Base-by-base conservation (phyloP, 2,888 invertebrate genomes). In the Eurytoma californica region DNA sequence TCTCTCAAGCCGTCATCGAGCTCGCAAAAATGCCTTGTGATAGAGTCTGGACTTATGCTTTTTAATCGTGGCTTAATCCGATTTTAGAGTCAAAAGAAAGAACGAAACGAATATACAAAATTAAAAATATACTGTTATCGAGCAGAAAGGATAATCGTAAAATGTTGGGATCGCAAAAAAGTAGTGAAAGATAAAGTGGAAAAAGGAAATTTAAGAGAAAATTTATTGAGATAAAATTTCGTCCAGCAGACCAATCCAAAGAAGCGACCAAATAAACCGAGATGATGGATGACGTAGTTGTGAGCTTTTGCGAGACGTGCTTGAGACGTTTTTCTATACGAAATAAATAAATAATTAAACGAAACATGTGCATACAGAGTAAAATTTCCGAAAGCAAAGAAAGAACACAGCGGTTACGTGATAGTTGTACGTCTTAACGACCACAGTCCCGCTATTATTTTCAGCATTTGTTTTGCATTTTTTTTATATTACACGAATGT, bases 221-320 rank as follows among this genome's bases (percentile, higher is more conserved):
- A 82, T 82, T 82, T 84, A 84, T 77, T 67, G 70, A 83, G 81
- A 83, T 68, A 61, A 82, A 86, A 84, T 87, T 87, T 87, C 84
- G 89, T 90, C 89, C 90, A 90, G 89, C 89, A 86, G 90, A 90
- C 90, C 87, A 90, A 89, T 90, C 90, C 90, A 90, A 90, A 90
- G 90, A 90, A 87, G 84, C 87, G 90, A 90, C 90, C 90, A 90
- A 90, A 90, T 90, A 88, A 88, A 87, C 81, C 16, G 79, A 83
- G 87, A 84, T 84, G 85, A 87, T 86, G 84, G 85, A 87, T 74
- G 77, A 87, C 84, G 86, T 88, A 83, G 83, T 86, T 85, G 88
- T 88, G 88, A 89, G 88, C 83, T 83, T 83, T 86, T 86, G 84
- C 85, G 83, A 82, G 84, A 84, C 78, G 72, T 82, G 84, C 85